Evolutionary conservation across 2,888 invertebrate species (phyloP), one percentile per base, ranked within the genome.

Genomic region (Cerastoderma edule): DNA sequence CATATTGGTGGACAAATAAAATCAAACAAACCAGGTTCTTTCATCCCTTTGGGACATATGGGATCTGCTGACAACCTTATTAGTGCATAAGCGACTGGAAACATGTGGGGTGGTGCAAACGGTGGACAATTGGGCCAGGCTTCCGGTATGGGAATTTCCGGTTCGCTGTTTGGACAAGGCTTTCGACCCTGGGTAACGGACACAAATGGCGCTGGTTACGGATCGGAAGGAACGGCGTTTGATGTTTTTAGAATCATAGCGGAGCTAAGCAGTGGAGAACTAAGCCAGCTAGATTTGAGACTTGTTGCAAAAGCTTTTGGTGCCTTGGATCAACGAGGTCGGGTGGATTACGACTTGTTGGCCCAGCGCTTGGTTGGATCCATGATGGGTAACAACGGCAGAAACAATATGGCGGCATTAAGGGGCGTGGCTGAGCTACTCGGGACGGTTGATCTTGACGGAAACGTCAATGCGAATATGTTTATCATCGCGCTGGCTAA

Each of bases 41-140:
- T 74, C 48, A 78, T 74, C 16, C 78, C 78, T 0, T 33, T 78
- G 24, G 78, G 78, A 22, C 56, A 74, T 16, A 57, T 73, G 6
- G 78, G 78, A 19, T 78, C 78, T 19, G 22, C 64, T 13, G 56
- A 33, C n/a, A 74, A 78, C 57, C 2, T 74, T 13, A 56, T 74
- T 1, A 39, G 53, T 10, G 32, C 48, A n/a, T 13, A 28, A 10
- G n/a, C 24, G n/a, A 30, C 30, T 39, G 6, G 8, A 0, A 32
- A 50, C n/a, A 33, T 13, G 16, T 33, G 50, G 33, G 46, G 10
- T 22, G 13, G 50, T 24, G 33, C 10, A n/a, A 66, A 66, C 22
- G 22, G 33, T 50, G 66, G 66, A 2, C 50, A 27, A 32, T 50
- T n/a, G 50, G 3, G 32, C 3, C 22, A 50, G n/a, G n/a, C 30